A percentile compares a stretch with the other conserved stretches of the same genome.
These are phyloP conservation scores for Tachycineta bicolor DNA, from an alignment of 2,113 vertebrate species.

Conservation along the genomic window DNA sequence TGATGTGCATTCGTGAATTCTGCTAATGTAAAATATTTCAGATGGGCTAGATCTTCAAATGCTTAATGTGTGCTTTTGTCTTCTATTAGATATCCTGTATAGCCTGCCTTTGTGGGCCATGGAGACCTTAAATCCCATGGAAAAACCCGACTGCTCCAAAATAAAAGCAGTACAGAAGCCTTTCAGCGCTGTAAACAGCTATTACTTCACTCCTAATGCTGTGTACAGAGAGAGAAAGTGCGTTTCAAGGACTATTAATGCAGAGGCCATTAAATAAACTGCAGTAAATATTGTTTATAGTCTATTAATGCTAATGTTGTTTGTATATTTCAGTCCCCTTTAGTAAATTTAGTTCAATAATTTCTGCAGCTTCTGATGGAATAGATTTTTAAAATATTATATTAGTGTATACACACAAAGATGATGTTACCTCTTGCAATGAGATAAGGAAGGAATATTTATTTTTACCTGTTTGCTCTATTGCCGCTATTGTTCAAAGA, in stretches of 20 bases:
- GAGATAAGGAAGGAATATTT: not conserved
- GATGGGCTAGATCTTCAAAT: not conserved
- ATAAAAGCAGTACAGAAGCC: not conserved
- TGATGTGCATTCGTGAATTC: not conserved
- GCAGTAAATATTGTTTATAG: not conserved
- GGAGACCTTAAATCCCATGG: not conserved
- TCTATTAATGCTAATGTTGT: constrained; percentile 1
- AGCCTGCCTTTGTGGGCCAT: not conserved
- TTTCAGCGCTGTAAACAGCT: not conserved
- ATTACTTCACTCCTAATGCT: not conserved
- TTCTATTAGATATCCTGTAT: not conserved
- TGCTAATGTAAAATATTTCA: not conserved
- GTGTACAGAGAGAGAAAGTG: not conserved
- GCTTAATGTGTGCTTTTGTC: not conserved
- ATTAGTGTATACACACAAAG: not conserved
- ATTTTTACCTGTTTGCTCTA: not conserved
- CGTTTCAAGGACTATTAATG: not conserved
- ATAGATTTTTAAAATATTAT: not conserved
- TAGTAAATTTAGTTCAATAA: constrained; percentile 25
- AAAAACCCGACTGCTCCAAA: not conserved
- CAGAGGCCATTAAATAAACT: not conserved
- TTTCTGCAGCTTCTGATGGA: not conserved
- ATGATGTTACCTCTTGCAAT: not conserved
- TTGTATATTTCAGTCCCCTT: not conserved
- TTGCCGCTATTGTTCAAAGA: not conserved